Base-by-base conservation (phyloP, 2,888 invertebrate genomes). In the Athalia circularis region DNA sequence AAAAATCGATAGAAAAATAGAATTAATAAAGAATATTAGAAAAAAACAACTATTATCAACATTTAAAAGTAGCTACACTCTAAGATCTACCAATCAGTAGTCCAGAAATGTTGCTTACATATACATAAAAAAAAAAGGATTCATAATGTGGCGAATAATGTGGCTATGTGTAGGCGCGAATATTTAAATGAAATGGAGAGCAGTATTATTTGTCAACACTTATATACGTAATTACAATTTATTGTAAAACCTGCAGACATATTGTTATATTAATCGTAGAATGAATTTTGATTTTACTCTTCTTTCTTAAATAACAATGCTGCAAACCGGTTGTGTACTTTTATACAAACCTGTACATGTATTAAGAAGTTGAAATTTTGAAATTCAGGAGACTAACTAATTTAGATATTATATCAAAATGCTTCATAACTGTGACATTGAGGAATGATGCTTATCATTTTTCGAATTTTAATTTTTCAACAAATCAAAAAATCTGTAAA, bases 151-250 rank as follows among this genome's bases (percentile, higher is more conserved):
- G 29, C 29, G 29, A 29, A 2, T 29, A 2, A 29, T 29, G 29
- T 29, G 29, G 29, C 29, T 29, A 29, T 29, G 2, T 29, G 1
- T 1, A 29, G 29, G 29, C 29, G 29, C 29, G 29, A 29, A 29
- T 29, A 29, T 29, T 29, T 29, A 29, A 29, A 29, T 29, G 29
- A 29, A 29, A 29, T 29, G 29, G 29, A 29, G 29, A 29, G 29
- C 29, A 29, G 29, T 29, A 29, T 29, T 29, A 29, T 45, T 72
- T n/a, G 68, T 52, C 57, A 72, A 59, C 45, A 59, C 57, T 29
- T 72, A 57, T 72, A 47, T 59, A 59, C 57, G 47, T 72, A 59
- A 72, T 72, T 59, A 59, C 59, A 47, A 72, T 72, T 72, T 57
- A 59, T 72, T 72, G n/a, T 4, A n/a, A 68, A 68, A 68, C 50